phyloP scores from a whole-genome alignment of 2,888 invertebrate genomes.

The Tineola bisselliella region DNA sequence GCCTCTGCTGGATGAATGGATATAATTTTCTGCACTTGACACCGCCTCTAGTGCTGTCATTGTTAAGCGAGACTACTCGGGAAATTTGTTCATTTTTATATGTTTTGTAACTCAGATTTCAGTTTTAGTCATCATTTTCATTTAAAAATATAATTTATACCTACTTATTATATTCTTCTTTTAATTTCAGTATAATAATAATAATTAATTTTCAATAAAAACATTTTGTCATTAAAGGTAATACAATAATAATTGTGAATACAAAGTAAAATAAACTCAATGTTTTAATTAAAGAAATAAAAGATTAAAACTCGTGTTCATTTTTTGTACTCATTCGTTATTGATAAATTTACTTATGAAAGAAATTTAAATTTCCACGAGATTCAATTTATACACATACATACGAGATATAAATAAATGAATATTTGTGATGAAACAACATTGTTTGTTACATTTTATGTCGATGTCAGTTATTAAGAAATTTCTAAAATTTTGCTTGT shows the following conservation, averaged over 20 bases:
- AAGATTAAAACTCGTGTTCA: background rate
- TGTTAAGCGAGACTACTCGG: slow-evolving; percentile 39
- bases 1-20: slow-evolving; percentile 54
- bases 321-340: background rate
- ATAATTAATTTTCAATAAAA: background rate
- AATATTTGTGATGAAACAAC: too few relatives aligned
- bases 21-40: slow-evolving; percentile 66
- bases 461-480: too few relatives aligned
- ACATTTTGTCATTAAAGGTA: background rate
- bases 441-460: too few relatives aligned
- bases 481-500: too few relatives aligned
- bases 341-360: slow-evolving; percentile 53
- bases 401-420: too few relatives aligned
- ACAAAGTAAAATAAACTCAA: background rate
- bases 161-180: background rate
- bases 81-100: slow-evolving; percentile 52
- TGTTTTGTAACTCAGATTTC: slow-evolving; percentile 27
- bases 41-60: slow-evolving; percentile 50
- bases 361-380: slow-evolving; percentile 61
- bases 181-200: too few relatives aligned
- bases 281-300: background rate
- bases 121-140: background rate
- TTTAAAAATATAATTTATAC: too few relatives aligned
- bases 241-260: background rate
- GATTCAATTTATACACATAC: slow-evolving; percentile 63